These are phyloP conservation scores for Amphimallon solstitiale DNA, from an alignment of 2,888 invertebrate genomes.

Conservation along the genomic window DNA sequence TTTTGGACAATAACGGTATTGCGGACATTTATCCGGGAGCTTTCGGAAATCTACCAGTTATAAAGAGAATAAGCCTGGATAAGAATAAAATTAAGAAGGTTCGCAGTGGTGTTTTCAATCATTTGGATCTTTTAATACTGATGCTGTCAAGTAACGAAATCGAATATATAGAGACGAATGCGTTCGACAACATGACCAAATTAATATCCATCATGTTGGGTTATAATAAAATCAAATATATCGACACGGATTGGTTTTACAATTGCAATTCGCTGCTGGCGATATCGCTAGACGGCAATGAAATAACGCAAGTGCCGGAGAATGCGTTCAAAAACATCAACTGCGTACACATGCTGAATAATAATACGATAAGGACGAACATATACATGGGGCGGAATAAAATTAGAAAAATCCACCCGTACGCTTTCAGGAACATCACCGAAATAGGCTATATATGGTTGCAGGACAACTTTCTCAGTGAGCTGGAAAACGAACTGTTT, in stretches of 20 bases:
- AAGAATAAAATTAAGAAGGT: conserved; percentile 23
- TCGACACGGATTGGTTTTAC: conserved; percentile 25
- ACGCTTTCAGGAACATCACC: conserved; percentile 25
- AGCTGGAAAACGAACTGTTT: conserved; percentile 29
- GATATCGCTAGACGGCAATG: conserved; percentile 31
- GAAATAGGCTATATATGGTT: conserved; percentile 32
- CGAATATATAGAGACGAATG: conserved; percentile 12
- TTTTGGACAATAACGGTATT: conserved; percentile 24
- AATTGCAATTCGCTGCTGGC: conserved; percentile 24
- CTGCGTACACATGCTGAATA: conserved; percentile 24
- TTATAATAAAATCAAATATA: conserved; percentile 25
- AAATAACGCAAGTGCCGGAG: conserved; percentile 25
- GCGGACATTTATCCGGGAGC: conserved; percentile 21
- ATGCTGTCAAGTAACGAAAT: conserved; percentile 24
- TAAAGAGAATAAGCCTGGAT: conserved; percentile 26
- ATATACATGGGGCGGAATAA: conserved; percentile 31
- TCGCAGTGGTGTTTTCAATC: conserved; percentile 15
- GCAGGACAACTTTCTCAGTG: conserved; percentile 25
- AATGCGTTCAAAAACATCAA: conserved; percentile 29
- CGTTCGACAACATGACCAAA: conserved; percentile 32
- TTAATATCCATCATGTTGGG: conserved; percentile 28
- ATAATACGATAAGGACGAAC: conserved; percentile 30
- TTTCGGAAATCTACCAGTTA: conserved; percentile 13
- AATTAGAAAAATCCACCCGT: conserved; percentile 24
- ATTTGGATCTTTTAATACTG: conserved; percentile 16